Base-by-base conservation (phyloP, 2,113 vertebrate species). In the Oncorhynchus mykiss region DNA sequence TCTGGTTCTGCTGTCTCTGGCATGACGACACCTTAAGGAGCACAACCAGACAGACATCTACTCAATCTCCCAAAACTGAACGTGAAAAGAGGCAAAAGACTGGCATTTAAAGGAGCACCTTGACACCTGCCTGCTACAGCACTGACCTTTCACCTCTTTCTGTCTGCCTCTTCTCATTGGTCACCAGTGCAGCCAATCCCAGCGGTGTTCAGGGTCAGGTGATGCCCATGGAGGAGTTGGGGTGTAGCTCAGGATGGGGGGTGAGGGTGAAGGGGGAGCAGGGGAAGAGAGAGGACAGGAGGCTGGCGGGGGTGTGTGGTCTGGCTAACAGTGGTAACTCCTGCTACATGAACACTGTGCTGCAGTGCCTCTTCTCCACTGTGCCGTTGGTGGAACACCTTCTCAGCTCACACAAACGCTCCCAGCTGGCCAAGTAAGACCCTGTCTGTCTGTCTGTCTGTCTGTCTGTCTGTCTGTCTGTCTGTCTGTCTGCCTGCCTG, bases 251-350 rank as follows among this genome's bases (percentile, higher is more conserved):
- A 51, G 76, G 65, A 22, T 60, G 4, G 25, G 70, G 45, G 54
- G 20, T 69, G 54, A 67, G 65, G 31, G 4, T 70, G 54, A 67
- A 59, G 31, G 4, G 25, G 29, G 24, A 39, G 67, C 34, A 31
- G 57, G 12, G 57, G 39, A 45, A 12, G 39, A 45, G 39, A 45
- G 39, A 45, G 51, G 51, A 54, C 70, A 83, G 59, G 67, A 49
- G 59, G 69, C 64, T 9, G 27, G 79, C 85, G 0, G 90, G 91
- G 1, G 93, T 95, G 16, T 94, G 95, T 0, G 96, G 96, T 62
- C 89, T 96, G 68, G 81, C 87, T 3, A 97, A 97, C 78, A 83
- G 93, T 11, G 95, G 95, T 51, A 96, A 96, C 91, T 95, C 95
- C 0, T 96, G 96, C 90, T 97, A 96, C 87, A 86, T 96, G 86